Percentiles rank a stretch among this genome's conserved stretches.
These are phyloP conservation scores for Erebia epiphron DNA, from an alignment of 2,888 invertebrate species.

Conservation along the genomic window DNA sequence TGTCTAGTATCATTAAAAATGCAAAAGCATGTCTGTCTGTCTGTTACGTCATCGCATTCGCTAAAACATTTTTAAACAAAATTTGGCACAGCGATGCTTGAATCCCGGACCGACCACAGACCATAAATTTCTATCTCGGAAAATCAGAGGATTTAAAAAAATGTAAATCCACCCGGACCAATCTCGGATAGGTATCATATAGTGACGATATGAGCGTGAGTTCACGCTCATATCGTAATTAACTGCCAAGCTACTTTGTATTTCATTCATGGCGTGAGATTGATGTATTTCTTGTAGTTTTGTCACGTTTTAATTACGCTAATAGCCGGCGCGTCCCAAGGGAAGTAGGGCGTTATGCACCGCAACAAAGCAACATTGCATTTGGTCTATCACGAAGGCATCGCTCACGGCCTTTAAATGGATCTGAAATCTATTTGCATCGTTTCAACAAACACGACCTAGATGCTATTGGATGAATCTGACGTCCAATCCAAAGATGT, in stretches of 20 bases:
- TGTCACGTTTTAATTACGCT: conserved; percentile 78
- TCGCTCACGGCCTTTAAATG: conserved; percentile 30
- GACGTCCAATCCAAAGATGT: not conserved
- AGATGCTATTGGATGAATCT: not conserved
- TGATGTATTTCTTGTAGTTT: conserved; percentile 68
- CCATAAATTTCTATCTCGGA: no score
- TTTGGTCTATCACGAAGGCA: conserved; percentile 49
- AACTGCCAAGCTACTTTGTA: conserved; percentile 49
- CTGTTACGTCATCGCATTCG: no score
- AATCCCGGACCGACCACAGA: no score
- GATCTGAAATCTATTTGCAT: conserved; percentile 23
- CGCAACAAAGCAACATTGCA: conserved; percentile 61
- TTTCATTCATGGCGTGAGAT: conserved; percentile 49
- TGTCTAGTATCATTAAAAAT: no score
- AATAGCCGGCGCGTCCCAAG: conserved; percentile 70
- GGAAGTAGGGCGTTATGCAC: conserved; percentile 73
- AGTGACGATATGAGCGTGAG: not conserved
- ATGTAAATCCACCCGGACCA: no score
- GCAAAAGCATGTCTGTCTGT: no score
- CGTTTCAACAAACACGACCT: conserved; percentile 21
- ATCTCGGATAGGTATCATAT: no score
- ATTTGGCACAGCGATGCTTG: no score
- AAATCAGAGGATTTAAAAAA: no score
- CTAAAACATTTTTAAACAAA: no score
- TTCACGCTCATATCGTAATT: conserved; percentile 1